phyloP scores from a whole-genome alignment of 2,113 vertebrate genomes.

The Pampusana beccarii region DNA sequence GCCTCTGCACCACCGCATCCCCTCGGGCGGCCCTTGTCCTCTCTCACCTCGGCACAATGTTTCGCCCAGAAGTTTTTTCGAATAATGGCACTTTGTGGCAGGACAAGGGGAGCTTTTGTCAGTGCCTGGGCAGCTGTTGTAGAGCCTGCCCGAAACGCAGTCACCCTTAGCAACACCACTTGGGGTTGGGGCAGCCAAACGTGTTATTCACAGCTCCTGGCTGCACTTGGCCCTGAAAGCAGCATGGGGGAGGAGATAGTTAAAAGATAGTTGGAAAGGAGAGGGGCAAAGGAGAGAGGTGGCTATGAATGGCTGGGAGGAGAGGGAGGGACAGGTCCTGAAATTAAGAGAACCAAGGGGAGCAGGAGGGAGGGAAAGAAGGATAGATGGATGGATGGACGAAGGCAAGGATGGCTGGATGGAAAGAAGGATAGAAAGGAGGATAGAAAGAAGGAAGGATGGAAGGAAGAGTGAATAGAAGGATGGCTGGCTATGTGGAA shows the following conservation, averaged over 20 bases:
- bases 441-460: too few relatives aligned
- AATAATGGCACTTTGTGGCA: constrained; percentile 20
- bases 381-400: background rate
- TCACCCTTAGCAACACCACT: background rate
- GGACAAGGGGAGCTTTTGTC: constrained; percentile 31
- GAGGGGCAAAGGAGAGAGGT: background rate
- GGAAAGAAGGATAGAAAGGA: too few relatives aligned
- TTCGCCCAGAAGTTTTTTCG: background rate
- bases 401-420: too few relatives aligned
- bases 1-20: background rate
- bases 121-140: background rate
- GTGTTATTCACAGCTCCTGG: fast-evolving
- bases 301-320: background rate
- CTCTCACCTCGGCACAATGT: background rate
- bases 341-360: background rate
- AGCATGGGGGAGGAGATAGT: too few relatives aligned
- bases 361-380: background rate
- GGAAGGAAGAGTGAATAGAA: too few relatives aligned
- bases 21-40: background rate
- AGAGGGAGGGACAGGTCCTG: background rate
- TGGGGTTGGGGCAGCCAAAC: background rate
- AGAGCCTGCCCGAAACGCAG: background rate
- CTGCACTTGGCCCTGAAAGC: background rate
- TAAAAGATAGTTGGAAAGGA: background rate
- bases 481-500: background rate